A percentile compares a stretch with the other conserved stretches of the same genome.
Evolutionary conservation across 2,113 vertebrate species (phyloP).

Genomic region (Lichenostomus cassidix): DNA sequence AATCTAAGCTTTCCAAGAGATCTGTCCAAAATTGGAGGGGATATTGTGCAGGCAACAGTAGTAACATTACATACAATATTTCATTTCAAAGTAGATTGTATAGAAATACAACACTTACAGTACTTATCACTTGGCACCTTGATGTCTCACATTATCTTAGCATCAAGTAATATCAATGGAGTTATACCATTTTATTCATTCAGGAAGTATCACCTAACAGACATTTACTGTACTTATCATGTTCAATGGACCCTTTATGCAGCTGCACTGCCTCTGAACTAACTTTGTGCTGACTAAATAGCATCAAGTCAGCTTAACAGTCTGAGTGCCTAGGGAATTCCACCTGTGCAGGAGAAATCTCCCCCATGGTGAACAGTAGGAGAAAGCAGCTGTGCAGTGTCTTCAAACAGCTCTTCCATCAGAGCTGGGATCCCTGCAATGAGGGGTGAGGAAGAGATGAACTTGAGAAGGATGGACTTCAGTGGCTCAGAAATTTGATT

Average conservation of each 20-base stretch:
- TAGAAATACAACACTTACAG: background rate
- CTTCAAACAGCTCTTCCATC: background rate
- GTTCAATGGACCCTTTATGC: background rate
- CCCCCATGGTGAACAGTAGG: background rate
- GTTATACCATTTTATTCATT: background rate
- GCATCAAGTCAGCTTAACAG: background rate
- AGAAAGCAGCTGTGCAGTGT: background rate
- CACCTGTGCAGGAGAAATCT: background rate
- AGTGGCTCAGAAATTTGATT: background rate
- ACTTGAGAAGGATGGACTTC: background rate
- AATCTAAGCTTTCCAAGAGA: background rate
- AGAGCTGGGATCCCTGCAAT: background rate
- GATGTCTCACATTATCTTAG: background rate
- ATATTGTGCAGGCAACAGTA: background rate
- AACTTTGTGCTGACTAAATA: background rate
- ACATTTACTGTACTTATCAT: background rate
- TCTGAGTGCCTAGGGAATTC: background rate
- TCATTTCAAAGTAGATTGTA: background rate
- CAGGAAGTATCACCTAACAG: background rate
- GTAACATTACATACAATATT: background rate
- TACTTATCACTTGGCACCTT: background rate
- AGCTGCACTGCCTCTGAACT: background rate
- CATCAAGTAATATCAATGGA: background rate
- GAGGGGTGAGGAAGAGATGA: background rate
- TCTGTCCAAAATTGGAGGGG: background rate